These are phyloP conservation scores for Formica aserva DNA, from an alignment of 2,888 invertebrate genomes.

Conservation along the genomic window DNA sequence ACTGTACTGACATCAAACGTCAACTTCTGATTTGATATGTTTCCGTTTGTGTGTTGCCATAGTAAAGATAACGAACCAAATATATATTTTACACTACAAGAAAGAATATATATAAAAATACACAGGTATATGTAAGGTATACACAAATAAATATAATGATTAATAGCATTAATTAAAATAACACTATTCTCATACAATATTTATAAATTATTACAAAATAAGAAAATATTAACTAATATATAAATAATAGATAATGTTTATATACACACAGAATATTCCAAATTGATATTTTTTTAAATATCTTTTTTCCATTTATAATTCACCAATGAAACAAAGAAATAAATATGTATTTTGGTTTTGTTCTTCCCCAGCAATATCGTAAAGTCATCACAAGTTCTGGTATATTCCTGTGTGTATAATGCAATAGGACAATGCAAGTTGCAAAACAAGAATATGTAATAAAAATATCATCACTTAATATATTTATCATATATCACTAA, in stretches of 20 bases:
- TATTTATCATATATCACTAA: not conserved
- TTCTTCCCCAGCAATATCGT: not conserved
- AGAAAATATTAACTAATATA: constrained; percentile 17
- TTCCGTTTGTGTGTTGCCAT: constrained; percentile 51
- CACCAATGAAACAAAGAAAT: not conserved
- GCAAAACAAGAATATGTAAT: constrained; percentile 9
- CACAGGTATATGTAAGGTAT: not conserved
- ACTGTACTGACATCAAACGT: constrained; percentile 5
- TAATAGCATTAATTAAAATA: constrained; percentile 38
- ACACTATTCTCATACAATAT: constrained; percentile 20
- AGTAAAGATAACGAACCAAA: constrained; percentile 46
- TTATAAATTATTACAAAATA: not conserved
- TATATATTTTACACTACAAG: not conserved
- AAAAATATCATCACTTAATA: constrained; percentile 4
- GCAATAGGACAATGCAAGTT: not conserved
- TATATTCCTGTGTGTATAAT: constrained; percentile 28
- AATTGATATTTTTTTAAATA: not conserved
- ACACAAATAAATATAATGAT: constrained; percentile 34
- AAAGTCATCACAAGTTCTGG: not conserved
- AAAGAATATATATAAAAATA: not conserved
- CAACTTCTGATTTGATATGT: constrained; percentile 16
- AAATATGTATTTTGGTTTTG: constrained; percentile 5
- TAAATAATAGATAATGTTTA: not conserved
- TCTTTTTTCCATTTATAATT: not conserved
- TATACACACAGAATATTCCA: constrained; percentile 28